Evolutionary conservation across 1,140 invertebrate genomes (phyloP).

Genomic region (Oryzaephilus surinamensis): DNA sequence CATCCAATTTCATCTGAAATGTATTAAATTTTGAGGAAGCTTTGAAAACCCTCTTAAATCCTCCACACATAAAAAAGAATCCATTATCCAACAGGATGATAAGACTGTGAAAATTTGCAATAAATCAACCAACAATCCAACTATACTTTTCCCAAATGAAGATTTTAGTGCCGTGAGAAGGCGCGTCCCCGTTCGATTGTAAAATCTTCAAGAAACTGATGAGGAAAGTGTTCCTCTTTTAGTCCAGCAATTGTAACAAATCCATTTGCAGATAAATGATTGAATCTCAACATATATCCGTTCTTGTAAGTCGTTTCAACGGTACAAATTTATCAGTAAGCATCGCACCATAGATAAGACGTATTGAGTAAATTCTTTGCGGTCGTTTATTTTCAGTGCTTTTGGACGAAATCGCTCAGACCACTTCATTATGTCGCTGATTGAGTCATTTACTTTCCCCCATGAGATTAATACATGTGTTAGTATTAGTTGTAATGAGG

Average conservation of each 20-base stretch:
- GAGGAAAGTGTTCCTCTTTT: slow-evolving; percentile 12
- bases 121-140: slow-evolving; percentile 29
- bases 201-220: slow-evolving; percentile 16
- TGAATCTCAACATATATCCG: slow-evolving; percentile 15
- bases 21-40: no score
- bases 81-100: no score
- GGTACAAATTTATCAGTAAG: slow-evolving; percentile 22
- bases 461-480: slow-evolving; percentile 31
- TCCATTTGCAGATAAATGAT: slow-evolving; percentile 25
- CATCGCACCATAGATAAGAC: no score
- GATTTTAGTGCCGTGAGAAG: slow-evolving; percentile 26
- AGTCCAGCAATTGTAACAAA: slow-evolving; percentile 6
- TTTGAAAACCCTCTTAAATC: no score
- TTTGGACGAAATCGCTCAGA: slow-evolving; percentile 22
- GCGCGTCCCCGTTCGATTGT: slow-evolving; percentile 21
- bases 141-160: no score
- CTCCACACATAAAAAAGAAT: no score
- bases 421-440: slow-evolving; percentile 32
- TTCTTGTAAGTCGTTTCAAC: slow-evolving; percentile 8
- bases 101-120: no score
- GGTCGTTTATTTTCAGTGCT: slow-evolving; percentile 19
- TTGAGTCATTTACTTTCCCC: slow-evolving; percentile 31
- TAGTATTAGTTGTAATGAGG: slow-evolving; percentile 6
- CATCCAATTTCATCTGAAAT: no score
- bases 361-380: slow-evolving; percentile 21